Base-by-base conservation (phyloP, 2,797 vertebrate genomes). In the Rousettus madagascariensis region DNA sequence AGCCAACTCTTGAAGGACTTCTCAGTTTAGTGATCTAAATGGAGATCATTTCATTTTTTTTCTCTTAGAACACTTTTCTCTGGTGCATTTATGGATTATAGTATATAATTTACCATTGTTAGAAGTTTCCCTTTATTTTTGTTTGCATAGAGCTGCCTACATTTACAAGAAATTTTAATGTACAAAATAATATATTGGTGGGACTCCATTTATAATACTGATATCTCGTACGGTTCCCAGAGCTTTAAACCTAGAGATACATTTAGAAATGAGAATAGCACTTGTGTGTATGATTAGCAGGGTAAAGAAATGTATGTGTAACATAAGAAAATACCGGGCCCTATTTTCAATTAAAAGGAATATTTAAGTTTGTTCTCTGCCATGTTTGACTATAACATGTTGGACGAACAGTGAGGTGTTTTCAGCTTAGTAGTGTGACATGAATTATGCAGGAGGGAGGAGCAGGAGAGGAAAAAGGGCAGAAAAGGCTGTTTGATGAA, bases 71-170 rank as follows among this genome's bases (percentile, higher is more conserved):
- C 1, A 11, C 36, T 69, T 94, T 51, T 46, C 17, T 68, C 68
- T 59, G 46, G 22, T 55, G 11, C n/a, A 30, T 71, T 36, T 75
- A 24, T 82, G n/a, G 30, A 17, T 53, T 36, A 26, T n/a, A 28
- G 63, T 57, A 26, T 30, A 16, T 30, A 61, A 33, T 86, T 46
- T 53, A 28, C 26, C 11, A 75, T 77, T 51, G 53, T 61, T 53
- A 38, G 82, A 82, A 51, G 12, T 79, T 79, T 89, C 22, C 55
- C 63, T 86, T 88, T 84, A 51, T 86, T 96, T 91, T 93, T 75
- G 89, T 80, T 80, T 96, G n/a, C 63, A 59, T 80, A 57, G 55
- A 89, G 7, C 43, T 69, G 3, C 68, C 63, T 92, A n/a, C 51
- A 86, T 93, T 84, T 69, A 71, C 16, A 74, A 8, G 53, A 55